These are phyloP conservation scores for Polypterus senegalus DNA, from an alignment of 2,113 vertebrate species.

Conservation along the genomic window DNA sequence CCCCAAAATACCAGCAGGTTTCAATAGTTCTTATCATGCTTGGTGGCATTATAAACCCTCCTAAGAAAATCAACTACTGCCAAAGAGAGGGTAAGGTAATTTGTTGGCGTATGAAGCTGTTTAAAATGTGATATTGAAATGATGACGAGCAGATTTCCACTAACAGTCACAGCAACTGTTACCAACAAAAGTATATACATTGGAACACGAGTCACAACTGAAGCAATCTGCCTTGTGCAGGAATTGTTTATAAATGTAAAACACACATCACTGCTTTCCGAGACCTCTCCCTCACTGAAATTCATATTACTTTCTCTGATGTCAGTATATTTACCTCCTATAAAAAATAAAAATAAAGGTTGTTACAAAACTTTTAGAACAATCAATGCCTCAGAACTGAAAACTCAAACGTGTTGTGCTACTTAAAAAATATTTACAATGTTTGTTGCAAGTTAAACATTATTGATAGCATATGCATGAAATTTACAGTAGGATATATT, in stretches of 20 bases:
- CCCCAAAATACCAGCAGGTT: constrained; percentile 64
- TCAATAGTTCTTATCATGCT: constrained; percentile 64
- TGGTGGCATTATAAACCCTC: constrained; percentile 60
- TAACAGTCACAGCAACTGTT: constrained; percentile 50
- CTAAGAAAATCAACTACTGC: constrained; percentile 54
- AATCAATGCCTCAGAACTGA: too few species aligned
- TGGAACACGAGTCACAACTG: constrained; percentile 31
- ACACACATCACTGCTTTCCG: constrained; percentile 17
- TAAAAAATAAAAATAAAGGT: too few species aligned
- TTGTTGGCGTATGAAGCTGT: constrained; percentile 55
- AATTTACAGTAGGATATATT: too few species aligned
- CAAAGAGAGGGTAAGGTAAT: constrained; percentile 63
- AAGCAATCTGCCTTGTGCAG: constrained; percentile 44
- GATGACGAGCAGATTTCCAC: constrained; percentile 60
- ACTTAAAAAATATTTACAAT: too few species aligned
- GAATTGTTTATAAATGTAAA: constrained; percentile 48
- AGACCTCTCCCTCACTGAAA: too few species aligned
- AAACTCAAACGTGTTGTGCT: too few species aligned
- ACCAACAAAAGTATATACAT: constrained; percentile 49
- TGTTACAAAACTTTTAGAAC: too few species aligned
- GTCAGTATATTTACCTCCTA: too few species aligned
- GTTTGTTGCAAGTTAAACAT: too few species aligned
- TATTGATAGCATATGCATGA: too few species aligned
- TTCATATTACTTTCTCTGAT: too few species aligned
- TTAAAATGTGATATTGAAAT: constrained; percentile 58